These are phyloP conservation scores for Seriola aureovittata DNA, from an alignment of 2,113 vertebrate species.

Conservation along the genomic window DNA sequence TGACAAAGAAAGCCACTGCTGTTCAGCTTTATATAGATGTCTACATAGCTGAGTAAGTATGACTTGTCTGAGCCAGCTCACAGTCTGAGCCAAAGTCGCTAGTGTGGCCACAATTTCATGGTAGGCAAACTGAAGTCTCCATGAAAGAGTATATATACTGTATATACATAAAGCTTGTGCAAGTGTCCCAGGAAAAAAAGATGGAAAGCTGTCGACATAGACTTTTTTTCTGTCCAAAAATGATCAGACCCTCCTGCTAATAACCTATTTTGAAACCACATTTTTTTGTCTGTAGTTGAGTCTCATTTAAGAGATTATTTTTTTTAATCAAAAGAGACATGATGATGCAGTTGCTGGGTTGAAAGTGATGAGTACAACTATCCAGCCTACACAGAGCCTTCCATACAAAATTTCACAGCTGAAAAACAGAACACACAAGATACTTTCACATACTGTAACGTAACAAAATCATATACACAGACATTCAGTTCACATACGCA, in stretches of 20 bases:
- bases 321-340: conserved; percentile 40
- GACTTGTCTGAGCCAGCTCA: conserved; percentile 51
- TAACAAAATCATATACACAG: conserved; percentile 63
- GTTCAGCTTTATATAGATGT: conserved; percentile 45
- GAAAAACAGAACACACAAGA: conserved; percentile 54
- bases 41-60: conserved; percentile 50
- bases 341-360: conserved; percentile 55
- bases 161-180: conserved; percentile 49
- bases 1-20: conserved; percentile 35
- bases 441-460: conserved; percentile 62
- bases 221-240: conserved; percentile 20
- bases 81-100: conserved; percentile 41
- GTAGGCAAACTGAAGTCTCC: conserved; percentile 44
- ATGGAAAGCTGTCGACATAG: conserved; percentile 17
- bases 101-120: conserved; percentile 38
- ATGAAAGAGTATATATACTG: conserved; percentile 15
- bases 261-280: conserved; percentile 31
- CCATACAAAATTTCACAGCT: conserved; percentile 59
- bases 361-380: conserved; percentile 48
- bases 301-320: conserved; percentile 19
- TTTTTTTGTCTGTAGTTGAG: conserved; percentile 33
- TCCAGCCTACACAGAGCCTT: conserved; percentile 56
- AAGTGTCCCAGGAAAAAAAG: conserved; percentile 44
- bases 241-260: conserved; percentile 19
- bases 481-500: conserved; percentile 56